phyloP scores from a whole-genome alignment of 2,888 invertebrate genomes.

The Agrotis clavis region DNA sequence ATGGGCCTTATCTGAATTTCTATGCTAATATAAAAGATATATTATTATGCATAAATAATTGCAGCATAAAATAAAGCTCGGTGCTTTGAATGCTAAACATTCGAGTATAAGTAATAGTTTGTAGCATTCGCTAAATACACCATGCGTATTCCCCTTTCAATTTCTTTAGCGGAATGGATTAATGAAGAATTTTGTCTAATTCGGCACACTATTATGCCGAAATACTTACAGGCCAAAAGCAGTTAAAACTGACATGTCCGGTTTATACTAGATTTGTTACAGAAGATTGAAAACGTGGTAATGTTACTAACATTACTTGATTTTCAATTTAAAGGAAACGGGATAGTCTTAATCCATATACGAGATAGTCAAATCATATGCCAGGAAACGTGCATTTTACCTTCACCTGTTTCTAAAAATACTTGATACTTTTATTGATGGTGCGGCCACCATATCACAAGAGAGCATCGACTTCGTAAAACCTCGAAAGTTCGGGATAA shows the following conservation, averaged over 20 bases:
- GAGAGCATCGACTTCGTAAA: conserved; percentile 48
- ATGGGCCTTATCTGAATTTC: no score
- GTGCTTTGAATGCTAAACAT: no score
- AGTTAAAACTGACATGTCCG: neutral
- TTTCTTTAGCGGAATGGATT: neutral
- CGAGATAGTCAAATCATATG: no score
- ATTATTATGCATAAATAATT: no score
- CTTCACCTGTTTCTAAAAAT: conserved; percentile 52
- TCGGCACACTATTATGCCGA: neutral
- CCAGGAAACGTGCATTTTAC: conserved; percentile 55
- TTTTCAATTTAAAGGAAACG: conserved; percentile 10
- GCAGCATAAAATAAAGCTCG: no score
- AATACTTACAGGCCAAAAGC: conserved; percentile 4
- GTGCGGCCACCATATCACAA: conserved; percentile 17
- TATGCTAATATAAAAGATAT: no score
- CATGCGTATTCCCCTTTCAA: conserved; percentile 38
- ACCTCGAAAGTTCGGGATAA: neutral
- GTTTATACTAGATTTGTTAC: neutral
- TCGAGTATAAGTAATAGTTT: no score
- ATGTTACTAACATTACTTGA: conserved; percentile 1
- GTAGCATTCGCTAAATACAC: neutral
- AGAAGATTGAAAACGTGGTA: conserved; percentile 13
- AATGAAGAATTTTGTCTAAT: conserved; percentile 12
- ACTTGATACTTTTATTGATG: conserved; percentile 4
- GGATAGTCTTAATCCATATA: conserved; percentile 3